Evolutionary conservation across 2,113 vertebrate species (phyloP), one percentile per base, ranked within the genome.

Genomic region (Psilopsiagon aurifrons): DNA sequence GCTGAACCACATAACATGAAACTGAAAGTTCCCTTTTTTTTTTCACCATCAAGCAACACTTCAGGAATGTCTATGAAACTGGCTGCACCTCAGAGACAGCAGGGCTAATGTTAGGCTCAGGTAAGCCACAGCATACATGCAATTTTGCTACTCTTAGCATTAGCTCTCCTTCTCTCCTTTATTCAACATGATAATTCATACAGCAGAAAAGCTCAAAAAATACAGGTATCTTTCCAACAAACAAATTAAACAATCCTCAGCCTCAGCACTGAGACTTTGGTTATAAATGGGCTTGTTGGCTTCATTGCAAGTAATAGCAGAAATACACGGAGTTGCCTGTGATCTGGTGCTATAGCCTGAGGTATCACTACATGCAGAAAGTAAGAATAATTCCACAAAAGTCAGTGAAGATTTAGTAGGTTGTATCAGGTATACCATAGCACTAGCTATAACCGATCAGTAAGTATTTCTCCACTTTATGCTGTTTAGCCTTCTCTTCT

Each of bases 101-200:
- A 39, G 6, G 14, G 27, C 25, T 77, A 47, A 77, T 14, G 16
- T 54, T 33, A 86, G 52, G 22, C 10, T 87, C 43, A 57, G 43
- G 24, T 39, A 87, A 63, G 15, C 29, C 27, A 37, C 1, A 19
- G 28, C 1, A 7, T 8, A 43, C 7, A 27, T 0, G 1, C 37
- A 70, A 8, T 71, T 76, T 33, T 29, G 28, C 43, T 57, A 13
- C 33, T 62, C 6, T 24, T 46, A 46, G 31, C 3, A 7, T 46
- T 5, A 27, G 20, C 25, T 70, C 18, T 89, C 12, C 35, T 80
- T 83, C 25, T 70, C 18, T 89, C 12, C 35, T 80, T 83, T 79
- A 86, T 51, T n/a, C 29, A 57, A 62, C 14, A 25, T 35, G 37
- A 43, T 51, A 60, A 49, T 75, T 74, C 19, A 60, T 51, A 47